These are phyloP conservation scores for Drosophila bipectinata DNA, from an alignment of 1,140 invertebrate genomes.

Conservation along the genomic window DNA sequence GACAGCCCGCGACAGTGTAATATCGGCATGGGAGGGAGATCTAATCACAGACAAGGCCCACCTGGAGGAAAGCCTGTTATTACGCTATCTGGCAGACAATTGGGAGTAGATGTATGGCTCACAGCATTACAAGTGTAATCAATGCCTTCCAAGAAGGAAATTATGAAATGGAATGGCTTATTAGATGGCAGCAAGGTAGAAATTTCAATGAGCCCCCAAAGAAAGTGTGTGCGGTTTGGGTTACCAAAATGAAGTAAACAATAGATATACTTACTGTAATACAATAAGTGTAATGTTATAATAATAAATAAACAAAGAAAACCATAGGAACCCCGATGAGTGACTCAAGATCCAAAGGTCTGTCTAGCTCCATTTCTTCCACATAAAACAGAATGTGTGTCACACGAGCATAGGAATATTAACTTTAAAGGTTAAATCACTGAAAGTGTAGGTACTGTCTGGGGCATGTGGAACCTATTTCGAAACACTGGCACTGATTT, in stretches of 20 bases:
- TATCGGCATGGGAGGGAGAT: not conserved
- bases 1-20: not conserved
- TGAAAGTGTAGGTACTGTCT: not conserved
- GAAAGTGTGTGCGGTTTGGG: not conserved
- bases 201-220: not conserved
- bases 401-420: too few species aligned
- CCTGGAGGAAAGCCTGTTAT: not conserved
- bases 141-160: not conserved
- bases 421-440: not conserved
- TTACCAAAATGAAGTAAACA: not conserved
- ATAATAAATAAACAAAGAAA: not conserved
- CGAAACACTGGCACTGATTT: constrained; percentile 6
- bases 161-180: not conserved
- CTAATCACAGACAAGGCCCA: not conserved
- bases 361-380: too few species aligned
- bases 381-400: too few species aligned
- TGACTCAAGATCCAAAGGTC: not conserved
- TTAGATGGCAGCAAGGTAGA: not conserved
- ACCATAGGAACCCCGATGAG: not conserved
- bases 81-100: not conserved
- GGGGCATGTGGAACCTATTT: constrained; percentile 1
- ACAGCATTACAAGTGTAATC: not conserved
- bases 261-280: too few species aligned
- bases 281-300: too few species aligned
- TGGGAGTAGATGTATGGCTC: not conserved